Percentiles rank a stretch among this genome's conserved stretches.
Conservation (phyloP, 2,113 vertebrate genomes). For the Pogonocichla stellata region DNA sequence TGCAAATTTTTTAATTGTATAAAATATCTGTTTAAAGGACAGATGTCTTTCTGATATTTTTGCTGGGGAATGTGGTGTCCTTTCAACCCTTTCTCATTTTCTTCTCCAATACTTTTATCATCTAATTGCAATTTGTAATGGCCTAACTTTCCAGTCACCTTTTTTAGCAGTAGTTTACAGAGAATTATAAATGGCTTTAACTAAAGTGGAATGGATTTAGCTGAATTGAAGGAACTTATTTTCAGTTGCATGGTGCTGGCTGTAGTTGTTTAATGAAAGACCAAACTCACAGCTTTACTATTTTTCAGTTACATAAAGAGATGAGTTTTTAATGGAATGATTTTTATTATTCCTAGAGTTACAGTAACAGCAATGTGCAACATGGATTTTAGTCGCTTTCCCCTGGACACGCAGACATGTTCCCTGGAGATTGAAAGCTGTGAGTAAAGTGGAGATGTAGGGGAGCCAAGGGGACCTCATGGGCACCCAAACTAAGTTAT, state of each 20-base stretch:
- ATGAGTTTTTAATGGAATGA: not conserved
- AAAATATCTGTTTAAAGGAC: not conserved
- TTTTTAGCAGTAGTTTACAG: not conserved
- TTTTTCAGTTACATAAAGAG: not conserved
- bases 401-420: slow-evolving; percentile 95
- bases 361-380: slow-evolving; percentile 99
- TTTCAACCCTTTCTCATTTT: not conserved
- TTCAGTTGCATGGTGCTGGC: not conserved
- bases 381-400: slow-evolving; percentile 98
- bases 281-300: not conserved
- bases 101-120: not conserved
- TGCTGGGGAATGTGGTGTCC: not conserved
- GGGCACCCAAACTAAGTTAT: not conserved
- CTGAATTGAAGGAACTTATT: not conserved
- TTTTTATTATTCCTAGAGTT: slow-evolving; percentile 78
- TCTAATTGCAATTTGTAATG: not conserved
- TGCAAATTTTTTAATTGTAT: accelerated
- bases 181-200: not conserved
- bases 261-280: not conserved
- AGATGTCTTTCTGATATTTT: not conserved
- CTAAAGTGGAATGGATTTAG: not conserved
- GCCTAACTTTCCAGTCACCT: not conserved
- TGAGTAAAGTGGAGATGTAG: slow-evolving; percentile 73
- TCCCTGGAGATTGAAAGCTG: slow-evolving; percentile 98
- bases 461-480: not conserved